phyloP scores from a whole-genome alignment of 2,888 invertebrate species.

The Drosophila pseudotakahashii region DNA sequence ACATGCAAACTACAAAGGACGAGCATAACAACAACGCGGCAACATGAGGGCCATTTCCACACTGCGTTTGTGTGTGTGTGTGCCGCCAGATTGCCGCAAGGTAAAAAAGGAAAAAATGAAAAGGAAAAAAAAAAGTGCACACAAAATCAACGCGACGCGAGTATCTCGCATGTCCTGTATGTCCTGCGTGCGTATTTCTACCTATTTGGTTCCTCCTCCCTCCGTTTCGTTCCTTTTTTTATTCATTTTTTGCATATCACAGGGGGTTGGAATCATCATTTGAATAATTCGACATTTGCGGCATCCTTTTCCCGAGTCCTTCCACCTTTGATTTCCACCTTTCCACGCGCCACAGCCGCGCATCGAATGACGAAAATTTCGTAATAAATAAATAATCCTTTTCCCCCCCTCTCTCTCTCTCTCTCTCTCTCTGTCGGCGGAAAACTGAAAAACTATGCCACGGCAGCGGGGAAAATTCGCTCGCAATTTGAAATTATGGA shows the following conservation, averaged over 20 bases:
- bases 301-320: slow-evolving; percentile 53
- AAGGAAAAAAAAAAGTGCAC: slow-evolving; percentile 74
- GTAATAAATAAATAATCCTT: slow-evolving; percentile 78
- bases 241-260: slow-evolving; percentile 65
- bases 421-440: neutral
- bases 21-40: slow-evolving; percentile 50
- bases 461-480: slow-evolving; percentile 64
- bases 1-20: slow-evolving; percentile 78
- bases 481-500: slow-evolving; percentile 75
- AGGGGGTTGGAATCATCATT: slow-evolving; percentile 77
- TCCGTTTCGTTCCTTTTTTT: no score
- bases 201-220: slow-evolving; percentile 5
- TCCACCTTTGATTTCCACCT: slow-evolving; percentile 59
- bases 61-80: slow-evolving; percentile 45
- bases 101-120: slow-evolving; percentile 66
- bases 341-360: slow-evolving; percentile 74
- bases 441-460: slow-evolving; percentile 60
- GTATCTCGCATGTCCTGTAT: slow-evolving; percentile 64
- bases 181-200: slow-evolving; percentile 57
- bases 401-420: slow-evolving; percentile 26
- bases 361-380: slow-evolving; percentile 79
- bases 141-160: slow-evolving; percentile 66
- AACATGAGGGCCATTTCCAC: slow-evolving; percentile 55
- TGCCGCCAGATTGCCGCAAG: slow-evolving; percentile 74
- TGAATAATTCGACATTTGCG: slow-evolving; percentile 79